These are phyloP conservation scores for Chirona hameri DNA, from an alignment of 2,888 invertebrate genomes.

Conservation along the genomic window DNA sequence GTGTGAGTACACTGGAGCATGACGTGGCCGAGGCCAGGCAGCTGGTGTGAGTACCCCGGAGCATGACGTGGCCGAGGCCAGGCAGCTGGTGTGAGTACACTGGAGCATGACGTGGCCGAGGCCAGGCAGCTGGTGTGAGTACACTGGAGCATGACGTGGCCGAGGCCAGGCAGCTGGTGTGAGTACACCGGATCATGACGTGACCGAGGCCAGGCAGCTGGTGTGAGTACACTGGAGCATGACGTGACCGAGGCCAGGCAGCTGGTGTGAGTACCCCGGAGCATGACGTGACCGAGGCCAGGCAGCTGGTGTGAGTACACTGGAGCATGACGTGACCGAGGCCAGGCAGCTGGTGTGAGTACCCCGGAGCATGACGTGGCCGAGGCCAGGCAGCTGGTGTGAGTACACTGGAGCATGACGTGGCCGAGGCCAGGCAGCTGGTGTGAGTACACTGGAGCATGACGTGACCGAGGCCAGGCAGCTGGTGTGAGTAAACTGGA, in stretches of 20 bases:
- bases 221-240: slow-evolving; percentile 50
- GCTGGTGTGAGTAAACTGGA: slow-evolving; percentile 52
- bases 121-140: slow-evolving; percentile 56
- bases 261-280: slow-evolving; percentile 51
- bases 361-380: slow-evolving; percentile 36
- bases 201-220: slow-evolving; percentile 51
- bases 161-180: slow-evolving; percentile 55
- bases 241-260: slow-evolving; percentile 49
- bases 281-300: slow-evolving; percentile 45
- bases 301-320: slow-evolving; percentile 55
- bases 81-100: slow-evolving; percentile 55
- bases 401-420: slow-evolving; percentile 44
- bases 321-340: slow-evolving; percentile 41
- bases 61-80: slow-evolving; percentile 45
- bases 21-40: slow-evolving; percentile 49
- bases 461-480: slow-evolving; percentile 49
- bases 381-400: slow-evolving; percentile 55
- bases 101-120: slow-evolving; percentile 41
- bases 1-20: slow-evolving; percentile 50
- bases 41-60: slow-evolving; percentile 51
- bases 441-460: slow-evolving; percentile 50
- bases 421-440: slow-evolving; percentile 51
- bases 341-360: slow-evolving; percentile 56
- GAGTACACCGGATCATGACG: slow-evolving; percentile 43
- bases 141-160: slow-evolving; percentile 36